phyloP scores from a whole-genome alignment of 2,888 invertebrate genomes.

The Xylota segnis region DNA sequence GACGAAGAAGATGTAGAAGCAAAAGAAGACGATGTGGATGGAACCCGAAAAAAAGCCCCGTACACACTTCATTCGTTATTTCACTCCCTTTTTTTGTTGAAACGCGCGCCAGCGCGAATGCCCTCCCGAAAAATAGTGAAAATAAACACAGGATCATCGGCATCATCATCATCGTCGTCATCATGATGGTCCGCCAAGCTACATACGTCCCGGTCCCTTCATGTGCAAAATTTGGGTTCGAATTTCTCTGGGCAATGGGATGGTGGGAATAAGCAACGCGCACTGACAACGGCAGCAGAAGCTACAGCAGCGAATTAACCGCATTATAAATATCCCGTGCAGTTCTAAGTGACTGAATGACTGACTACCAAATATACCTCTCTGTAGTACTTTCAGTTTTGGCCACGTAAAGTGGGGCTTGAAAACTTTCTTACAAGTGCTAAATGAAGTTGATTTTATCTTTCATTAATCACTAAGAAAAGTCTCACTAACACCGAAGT shows the following conservation, averaged over 20 bases:
- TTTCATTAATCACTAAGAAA: too few species aligned
- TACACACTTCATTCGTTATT: slow-evolving; percentile 58
- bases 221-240: slow-evolving; percentile 23
- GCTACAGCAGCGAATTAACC: slow-evolving; percentile 62
- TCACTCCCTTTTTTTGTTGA: slow-evolving; percentile 35
- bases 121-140: slow-evolving; percentile 54
- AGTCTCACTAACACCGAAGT: too few species aligned
- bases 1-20: slow-evolving; percentile 23
- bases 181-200: slow-evolving; percentile 8
- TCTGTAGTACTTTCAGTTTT: slow-evolving; percentile 11
- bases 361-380: slow-evolving; percentile 67
- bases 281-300: slow-evolving; percentile 47
- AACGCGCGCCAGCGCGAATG: slow-evolving; percentile 50
- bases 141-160: slow-evolving; percentile 55
- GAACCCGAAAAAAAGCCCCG: slow-evolving; percentile 26
- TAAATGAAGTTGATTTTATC: too few species aligned
- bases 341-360: slow-evolving; percentile 70
- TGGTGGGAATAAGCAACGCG: slow-evolving; percentile 52
- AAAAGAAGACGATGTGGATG: slow-evolving; percentile 20
- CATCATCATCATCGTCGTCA: slow-evolving; percentile 44
- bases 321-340: slow-evolving; percentile 70
- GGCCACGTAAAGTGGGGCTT: slow-evolving; percentile 27
- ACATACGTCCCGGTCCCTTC: not conserved
- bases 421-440: not conserved
- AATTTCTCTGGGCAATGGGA: slow-evolving; percentile 26